Evolutionary conservation across 2,113 vertebrate genomes (phyloP).

Genomic region (Bambusicola thoracicus): DNA sequence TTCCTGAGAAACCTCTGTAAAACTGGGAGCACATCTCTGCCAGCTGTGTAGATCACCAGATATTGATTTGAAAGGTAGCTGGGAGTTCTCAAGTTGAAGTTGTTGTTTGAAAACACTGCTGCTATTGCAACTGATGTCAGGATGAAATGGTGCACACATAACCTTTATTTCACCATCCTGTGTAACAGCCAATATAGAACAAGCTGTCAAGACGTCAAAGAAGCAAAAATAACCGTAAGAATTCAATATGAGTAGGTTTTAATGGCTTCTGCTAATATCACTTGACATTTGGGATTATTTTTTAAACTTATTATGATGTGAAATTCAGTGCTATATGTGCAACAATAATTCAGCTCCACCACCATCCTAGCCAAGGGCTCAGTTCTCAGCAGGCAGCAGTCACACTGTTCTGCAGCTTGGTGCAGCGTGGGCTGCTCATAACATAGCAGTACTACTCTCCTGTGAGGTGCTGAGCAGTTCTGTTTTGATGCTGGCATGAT

Average conservation of each 20-base stretch:
- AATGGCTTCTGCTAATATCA: not conserved
- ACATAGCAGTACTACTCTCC: not conserved
- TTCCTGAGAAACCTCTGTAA: not conserved
- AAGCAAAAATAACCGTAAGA: not conserved
- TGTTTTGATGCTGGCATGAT: not conserved
- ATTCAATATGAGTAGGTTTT: conserved; percentile 2
- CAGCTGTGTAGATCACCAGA: not conserved
- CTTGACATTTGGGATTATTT: not conserved
- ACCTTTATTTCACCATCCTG: not conserved
- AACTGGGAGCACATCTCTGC: not conserved
- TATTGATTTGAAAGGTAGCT: not conserved
- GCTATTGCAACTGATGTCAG: not conserved
- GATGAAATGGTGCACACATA: not conserved
- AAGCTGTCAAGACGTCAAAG: conserved; percentile 37
- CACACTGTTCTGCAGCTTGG: not conserved
- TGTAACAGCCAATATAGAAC: not conserved
- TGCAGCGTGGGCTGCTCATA: accelerated
- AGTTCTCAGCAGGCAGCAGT: not conserved
- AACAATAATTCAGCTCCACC: not conserved
- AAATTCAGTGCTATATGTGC: not conserved
- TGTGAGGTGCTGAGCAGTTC: not conserved
- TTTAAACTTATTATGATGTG: not conserved
- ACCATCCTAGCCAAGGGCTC: not conserved
- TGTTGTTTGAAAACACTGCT: not conserved
- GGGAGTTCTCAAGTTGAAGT: not conserved